These are phyloP conservation scores for Ophion costatus DNA, from an alignment of 2,888 invertebrate species.

Conservation along the genomic window DNA sequence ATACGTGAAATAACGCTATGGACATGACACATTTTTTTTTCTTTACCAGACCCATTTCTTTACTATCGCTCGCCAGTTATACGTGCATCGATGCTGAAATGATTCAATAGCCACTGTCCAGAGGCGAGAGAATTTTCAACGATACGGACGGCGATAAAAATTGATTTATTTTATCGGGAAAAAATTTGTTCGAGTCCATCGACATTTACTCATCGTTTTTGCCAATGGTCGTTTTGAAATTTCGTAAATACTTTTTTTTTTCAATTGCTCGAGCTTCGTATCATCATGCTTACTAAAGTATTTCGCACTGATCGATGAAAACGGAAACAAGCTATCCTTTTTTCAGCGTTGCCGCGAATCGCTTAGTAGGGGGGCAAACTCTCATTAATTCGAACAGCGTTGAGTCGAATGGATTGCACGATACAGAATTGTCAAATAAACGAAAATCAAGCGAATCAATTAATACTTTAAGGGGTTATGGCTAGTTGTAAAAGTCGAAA, in stretches of 20 bases:
- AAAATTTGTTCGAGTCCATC: slow-evolving; percentile 24
- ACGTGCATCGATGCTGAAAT: slow-evolving; percentile 59
- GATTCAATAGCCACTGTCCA: slow-evolving; percentile 47
- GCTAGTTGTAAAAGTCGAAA: too few species aligned
- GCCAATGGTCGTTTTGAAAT: background rate
- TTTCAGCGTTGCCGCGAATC: too few species aligned
- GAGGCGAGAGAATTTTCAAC: slow-evolving; percentile 35
- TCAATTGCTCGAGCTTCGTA: background rate
- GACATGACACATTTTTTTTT: slow-evolving; percentile 29
- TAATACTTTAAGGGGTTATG: background rate
- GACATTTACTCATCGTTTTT: slow-evolving; percentile 6
- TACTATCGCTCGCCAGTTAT: slow-evolving; percentile 33
- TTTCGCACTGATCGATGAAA: background rate
- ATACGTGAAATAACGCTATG: slow-evolving; percentile 28
- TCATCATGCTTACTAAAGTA: background rate
- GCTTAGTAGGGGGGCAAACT: too few species aligned
- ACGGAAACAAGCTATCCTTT: background rate
- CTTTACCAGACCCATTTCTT: slow-evolving; percentile 20
- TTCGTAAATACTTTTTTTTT: background rate
- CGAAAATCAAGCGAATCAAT: background rate
- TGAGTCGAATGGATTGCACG: too few species aligned
- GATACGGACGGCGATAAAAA: slow-evolving; percentile 10
- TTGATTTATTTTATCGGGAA: slow-evolving; percentile 29
- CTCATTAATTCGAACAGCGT: too few species aligned
- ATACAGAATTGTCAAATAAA: too few species aligned